Conservation (phyloP, 1,140 invertebrate genomes). For the Diorhabda elongata region DNA sequence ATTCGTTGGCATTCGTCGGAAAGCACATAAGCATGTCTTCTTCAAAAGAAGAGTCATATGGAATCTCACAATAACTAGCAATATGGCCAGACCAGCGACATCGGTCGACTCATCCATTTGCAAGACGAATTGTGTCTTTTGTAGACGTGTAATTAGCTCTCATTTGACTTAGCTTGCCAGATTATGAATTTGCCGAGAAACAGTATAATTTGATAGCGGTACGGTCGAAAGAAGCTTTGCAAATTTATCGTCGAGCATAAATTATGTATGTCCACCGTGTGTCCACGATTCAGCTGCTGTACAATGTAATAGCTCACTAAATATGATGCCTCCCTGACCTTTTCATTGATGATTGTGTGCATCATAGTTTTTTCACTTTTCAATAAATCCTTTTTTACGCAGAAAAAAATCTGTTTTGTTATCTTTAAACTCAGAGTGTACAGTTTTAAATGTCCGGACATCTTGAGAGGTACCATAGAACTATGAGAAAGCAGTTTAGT, state of each 20-base stretch:
- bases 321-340: conserved; percentile 23
- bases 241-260: conserved; percentile 24
- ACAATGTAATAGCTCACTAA: conserved; percentile 24
- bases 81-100: too few species aligned
- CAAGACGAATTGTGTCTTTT: too few species aligned
- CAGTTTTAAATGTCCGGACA: too few species aligned
- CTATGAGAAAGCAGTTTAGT: not conserved
- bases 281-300: conserved; percentile 23
- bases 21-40: too few species aligned
- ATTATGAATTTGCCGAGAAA: not conserved
- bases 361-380: conserved; percentile 18
- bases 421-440: not conserved
- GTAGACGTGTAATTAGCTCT: too few species aligned
- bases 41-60: too few species aligned
- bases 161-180: not conserved
- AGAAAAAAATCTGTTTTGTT: not conserved
- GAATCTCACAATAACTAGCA: too few species aligned
- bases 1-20: too few species aligned
- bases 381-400: conserved; percentile 17
- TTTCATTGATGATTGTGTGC: conserved; percentile 19
- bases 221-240: conserved; percentile 16
- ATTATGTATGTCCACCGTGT: conserved; percentile 20
- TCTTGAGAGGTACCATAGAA: not conserved
- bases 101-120: too few species aligned
- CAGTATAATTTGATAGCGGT: not conserved